phyloP scores from a whole-genome alignment of 2,113 vertebrate genomes.

The Synchiropus splendidus region DNA sequence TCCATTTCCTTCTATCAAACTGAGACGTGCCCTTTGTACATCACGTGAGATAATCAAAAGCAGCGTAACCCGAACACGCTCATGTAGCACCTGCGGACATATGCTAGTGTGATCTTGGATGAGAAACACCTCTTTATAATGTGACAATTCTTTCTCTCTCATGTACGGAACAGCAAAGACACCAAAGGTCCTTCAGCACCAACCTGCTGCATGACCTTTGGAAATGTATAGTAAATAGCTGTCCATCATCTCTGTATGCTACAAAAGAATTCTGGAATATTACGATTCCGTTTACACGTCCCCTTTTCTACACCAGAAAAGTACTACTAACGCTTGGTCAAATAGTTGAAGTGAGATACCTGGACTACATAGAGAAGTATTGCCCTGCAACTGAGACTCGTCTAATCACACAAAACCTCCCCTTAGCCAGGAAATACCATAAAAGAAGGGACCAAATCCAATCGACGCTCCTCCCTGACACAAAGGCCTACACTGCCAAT shows the following conservation, averaged over 20 bases:
- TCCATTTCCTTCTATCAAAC: conserved; percentile 51
- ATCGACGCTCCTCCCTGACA: conserved; percentile 3
- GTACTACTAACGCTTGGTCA: no score
- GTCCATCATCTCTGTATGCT: conserved; percentile 7
- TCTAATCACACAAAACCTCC: conserved; percentile 17
- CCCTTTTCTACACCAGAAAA: no score
- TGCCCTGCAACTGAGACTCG: conserved; percentile 20
- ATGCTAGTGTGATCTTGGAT: conserved; percentile 6
- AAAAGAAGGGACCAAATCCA: conserved; percentile 49
- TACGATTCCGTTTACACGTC: neutral
- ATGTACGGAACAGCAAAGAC: conserved; percentile 34
- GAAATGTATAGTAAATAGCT: conserved; percentile 33
- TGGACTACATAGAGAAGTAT: neutral
- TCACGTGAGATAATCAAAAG: conserved; percentile 19
- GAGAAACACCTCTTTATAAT: conserved; percentile 12
- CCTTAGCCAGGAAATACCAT: conserved; percentile 24
- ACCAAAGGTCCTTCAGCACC: conserved; percentile 54
- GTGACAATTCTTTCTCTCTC: conserved; percentile 48
- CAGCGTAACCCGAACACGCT: conserved; percentile 33
- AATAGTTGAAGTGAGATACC: conserved; percentile 8
- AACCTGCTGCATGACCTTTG: conserved; percentile 42
- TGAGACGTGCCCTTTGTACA: conserved; percentile 40
- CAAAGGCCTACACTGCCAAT: conserved; percentile 50
- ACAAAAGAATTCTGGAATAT: conserved; percentile 19
- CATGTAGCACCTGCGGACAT: conserved; percentile 53